Base-by-base conservation (phyloP, 1,140 invertebrate genomes). In the Apis cerana region DNA sequence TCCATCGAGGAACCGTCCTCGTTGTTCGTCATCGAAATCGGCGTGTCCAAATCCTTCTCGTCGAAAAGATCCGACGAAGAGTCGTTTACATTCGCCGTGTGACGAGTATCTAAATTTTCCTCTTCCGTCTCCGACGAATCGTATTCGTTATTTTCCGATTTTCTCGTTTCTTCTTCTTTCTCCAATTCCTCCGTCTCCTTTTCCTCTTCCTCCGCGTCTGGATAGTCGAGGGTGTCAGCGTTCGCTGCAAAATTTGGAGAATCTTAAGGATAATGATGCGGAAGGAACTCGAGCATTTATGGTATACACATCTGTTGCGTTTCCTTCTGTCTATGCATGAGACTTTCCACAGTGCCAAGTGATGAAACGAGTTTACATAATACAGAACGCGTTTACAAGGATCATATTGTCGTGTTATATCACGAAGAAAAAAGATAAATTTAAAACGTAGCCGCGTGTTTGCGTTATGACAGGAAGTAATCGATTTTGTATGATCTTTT, bases 1-100 rank as follows among this genome's bases (percentile, higher is more conserved):
- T 89, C 88, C 88, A 88, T 86, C n/a, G 82, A 89, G 2, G 87
- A 70, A 3, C 82, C 79, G 19, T 79, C 23, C 4, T 88, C 79
- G 58, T 43, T 13, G 23, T 88, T 77, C 19, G 33, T 88, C 15
- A 48, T n/a, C 1, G 75, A 23, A 52, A 80, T 52, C 1, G 48
- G 1, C 0, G 70, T 65, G 54, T 79, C 56, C 13, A n/a, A 1
- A 12, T 75, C 59, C 13, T 61, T 65, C 4, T 85, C 72, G 0
- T 83, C 58, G 52, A 78, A 19, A 10, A 76, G 58, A 13, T 56
- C 78, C 52, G 76, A 75, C 11, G 83, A 74, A 4, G 81, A 68
- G 13, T 71, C 65, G 27, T 58, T 81, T 9, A 1, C 33, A 1
- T 19, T 50, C 23, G 17, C 15, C 10, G 9, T 2, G 52, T 3